Conservation (phyloP, 2,113 vertebrate species). For the Aramus guarauna region DNA sequence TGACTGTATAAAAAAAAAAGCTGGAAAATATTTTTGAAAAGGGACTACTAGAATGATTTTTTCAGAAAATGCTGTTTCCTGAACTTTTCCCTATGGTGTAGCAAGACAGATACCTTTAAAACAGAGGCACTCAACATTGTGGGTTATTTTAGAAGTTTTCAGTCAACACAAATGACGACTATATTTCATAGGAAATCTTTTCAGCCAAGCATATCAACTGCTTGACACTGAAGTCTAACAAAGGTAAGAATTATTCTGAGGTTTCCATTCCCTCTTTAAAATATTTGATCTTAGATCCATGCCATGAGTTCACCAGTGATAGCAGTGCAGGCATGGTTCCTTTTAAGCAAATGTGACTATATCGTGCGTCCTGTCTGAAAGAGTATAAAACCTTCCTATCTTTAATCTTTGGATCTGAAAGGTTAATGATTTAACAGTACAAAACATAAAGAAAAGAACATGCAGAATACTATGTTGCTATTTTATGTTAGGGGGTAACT, state of each 20-base stretch:
- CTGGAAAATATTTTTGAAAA: background rate
- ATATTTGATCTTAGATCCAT: background rate
- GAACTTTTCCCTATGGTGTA: background rate
- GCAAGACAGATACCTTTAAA: background rate
- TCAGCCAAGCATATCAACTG: background rate
- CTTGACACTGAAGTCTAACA: background rate
- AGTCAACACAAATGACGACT: background rate
- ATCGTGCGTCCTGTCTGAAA: accelerated
- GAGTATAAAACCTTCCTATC: background rate
- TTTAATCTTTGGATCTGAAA: background rate
- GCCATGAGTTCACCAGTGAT: background rate
- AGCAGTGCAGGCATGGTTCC: background rate
- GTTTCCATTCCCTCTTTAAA: background rate
- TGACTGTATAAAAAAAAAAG: background rate
- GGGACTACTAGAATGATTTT: background rate
- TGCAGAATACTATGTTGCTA: background rate
- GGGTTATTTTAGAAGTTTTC: background rate
- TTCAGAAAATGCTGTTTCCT: background rate
- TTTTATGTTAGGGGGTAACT: background rate
- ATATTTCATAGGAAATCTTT: background rate
- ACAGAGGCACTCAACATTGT: background rate
- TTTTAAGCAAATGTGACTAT: background rate
- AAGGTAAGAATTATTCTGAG: background rate
- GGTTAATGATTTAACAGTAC: background rate
- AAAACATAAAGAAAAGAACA: background rate